Evolutionary conservation across 2,888 invertebrate species (phyloP), one percentile per base, ranked within the genome.

Genomic region (Diadromus collaris): DNA sequence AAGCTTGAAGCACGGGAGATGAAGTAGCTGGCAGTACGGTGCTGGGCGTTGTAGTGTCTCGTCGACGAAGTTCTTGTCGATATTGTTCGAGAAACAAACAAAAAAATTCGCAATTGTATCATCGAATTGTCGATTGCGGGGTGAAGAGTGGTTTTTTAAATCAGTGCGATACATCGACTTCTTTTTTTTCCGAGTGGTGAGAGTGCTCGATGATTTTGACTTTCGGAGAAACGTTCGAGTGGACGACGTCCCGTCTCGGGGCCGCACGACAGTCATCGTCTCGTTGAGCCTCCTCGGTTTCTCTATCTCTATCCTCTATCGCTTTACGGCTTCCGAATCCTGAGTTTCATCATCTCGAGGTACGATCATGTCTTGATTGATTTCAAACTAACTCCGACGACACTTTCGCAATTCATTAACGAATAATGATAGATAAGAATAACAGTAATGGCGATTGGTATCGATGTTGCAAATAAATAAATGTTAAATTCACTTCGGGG

Each of bases 281-380:
- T 41, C 46, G 46, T 60, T 34, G 34, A 60, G 34, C 38, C 32
- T 48, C 32, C 13, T 27, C 21, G 41, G 24, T 48, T 21, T 27
- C 68, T 27, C 48, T 67, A 41, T 41, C 27, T 56, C 54, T 29
- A 32, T 61, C 38, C 38, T 51, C 51, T 51, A 24, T 24, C 51
- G 24, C 9, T 24, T 51, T 51, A 10, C 51, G 51, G 48, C 56
- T 27, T 32, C 54, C 16, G 63, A 67, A 38, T 64, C 38, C 32
- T 65, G 44, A 38, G 65, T 19, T 74, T 60, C 41, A 19, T 27
- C 79, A 72, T 68, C 71, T 70, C 48, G 71, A 79, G 79, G 79
- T 79, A 79, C 79, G 75, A 76, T 56, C 60, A 56, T 44, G 19
- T 48, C 46, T 24, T 61, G 46, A 74, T 75, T 64, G 16, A 34